Base-by-base conservation (phyloP, 2,888 invertebrate species). In the Matsumyia berberina region DNA sequence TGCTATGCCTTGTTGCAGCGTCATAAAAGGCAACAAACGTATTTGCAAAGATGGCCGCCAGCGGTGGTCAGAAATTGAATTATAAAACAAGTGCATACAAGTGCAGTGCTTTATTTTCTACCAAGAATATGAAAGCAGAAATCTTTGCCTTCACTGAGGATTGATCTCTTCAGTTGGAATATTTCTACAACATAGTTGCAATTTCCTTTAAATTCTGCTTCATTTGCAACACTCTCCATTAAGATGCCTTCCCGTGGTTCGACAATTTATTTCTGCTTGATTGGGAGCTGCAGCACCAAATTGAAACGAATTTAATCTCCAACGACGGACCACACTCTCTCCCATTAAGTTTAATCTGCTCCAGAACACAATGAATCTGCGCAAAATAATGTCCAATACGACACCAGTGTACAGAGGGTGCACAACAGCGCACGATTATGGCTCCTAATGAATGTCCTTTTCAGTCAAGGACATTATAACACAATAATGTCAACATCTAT, bases 401-500 rank as follows among this genome's bases (percentile, higher is more conserved):
- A 74, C 64, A 64, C 44, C 33, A 55, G 15, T 24, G 57, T 15
- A 44, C 35, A 31, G 46, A 24, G n/a, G 0, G 33, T 9, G 33
- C n/a, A 24, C 24, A 69, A 46, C 8, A 31, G 55, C 33, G n/a
- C 70, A 73, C 72, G 66, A 82, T 60, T 82, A 67, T 72, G 53
- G 67, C 67, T 76, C 58, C 60, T 79, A 85, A 79, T 79, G 79
- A 85, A 85, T 85, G 79, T 79, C 85, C 85, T 64, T 74, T 79
- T 62, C 74, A 79, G 70, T 85, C 85, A 85, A 79, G 79, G 85
- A 79, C 85, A 58, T 79, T 76, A 76, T 62, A 79, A 74, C 79
- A 85, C 85, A 85, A 85, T 85, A 85, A 85, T 74, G 85, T 85
- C 85, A 85, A 85, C 85, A 79, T 76, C 79, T 70, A 85, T 85